Conservation (phyloP, 2,113 vertebrate species). For the Xenopus borealis region DNA sequence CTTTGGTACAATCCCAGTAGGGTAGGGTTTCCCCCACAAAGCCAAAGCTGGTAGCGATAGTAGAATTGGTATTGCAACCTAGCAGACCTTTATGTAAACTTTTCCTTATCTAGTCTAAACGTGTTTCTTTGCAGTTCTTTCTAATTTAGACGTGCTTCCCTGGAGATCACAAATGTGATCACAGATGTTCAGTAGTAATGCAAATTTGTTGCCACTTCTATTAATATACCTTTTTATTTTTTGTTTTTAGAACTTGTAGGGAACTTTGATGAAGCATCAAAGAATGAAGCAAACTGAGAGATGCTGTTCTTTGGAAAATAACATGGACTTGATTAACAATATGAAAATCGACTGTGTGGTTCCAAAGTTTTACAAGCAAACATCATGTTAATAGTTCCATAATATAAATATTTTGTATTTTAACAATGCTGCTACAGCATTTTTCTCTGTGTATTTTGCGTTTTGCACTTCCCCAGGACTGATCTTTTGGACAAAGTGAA, state of each 20-base stretch:
- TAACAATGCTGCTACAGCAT: conserved; percentile 80
- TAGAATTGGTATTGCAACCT: no score
- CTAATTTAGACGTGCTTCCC: no score
- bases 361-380: conserved; percentile 81
- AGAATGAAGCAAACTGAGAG: conserved; percentile 92
- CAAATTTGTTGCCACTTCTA: no score
- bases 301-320: conserved; percentile 65
- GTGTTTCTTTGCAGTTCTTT: no score
- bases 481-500: conserved; percentile 68
- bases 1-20: no score
- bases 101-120: no score
- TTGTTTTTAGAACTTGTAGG: conserved; percentile 86
- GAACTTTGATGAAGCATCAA: conserved; percentile 98
- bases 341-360: conserved; percentile 70
- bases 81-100: no score
- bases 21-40: no score
- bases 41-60: no score
- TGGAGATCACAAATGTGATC: no score
- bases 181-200: no score
- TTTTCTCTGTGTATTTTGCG: conserved; percentile 81
- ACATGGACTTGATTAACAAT: conserved; percentile 77
- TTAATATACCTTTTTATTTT: no score
- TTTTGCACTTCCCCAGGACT: conserved; percentile 81
- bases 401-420: conserved; percentile 89
- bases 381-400: conserved; percentile 80